Evolutionary conservation across 2,113 vertebrate genomes (phyloP), one percentile per base, ranked within the genome.

Genomic region (Gopherus evgoodei): DNA sequence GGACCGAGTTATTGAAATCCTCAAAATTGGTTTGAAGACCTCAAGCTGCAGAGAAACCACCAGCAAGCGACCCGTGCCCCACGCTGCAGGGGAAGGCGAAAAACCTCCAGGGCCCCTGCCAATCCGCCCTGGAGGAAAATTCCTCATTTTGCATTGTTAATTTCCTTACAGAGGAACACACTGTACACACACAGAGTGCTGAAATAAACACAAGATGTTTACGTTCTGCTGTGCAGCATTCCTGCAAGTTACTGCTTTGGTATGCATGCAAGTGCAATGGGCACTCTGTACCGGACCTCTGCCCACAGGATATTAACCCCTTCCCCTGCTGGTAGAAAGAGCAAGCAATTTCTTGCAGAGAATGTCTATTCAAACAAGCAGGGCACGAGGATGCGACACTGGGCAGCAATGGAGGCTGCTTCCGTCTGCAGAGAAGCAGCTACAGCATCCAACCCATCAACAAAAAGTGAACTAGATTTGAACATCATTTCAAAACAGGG

Each of bases 181-280:
- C 9, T 83, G 75, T 93, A 90, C 94, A 95, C 8, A 8, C 93
- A 93, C 31, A 59, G 42, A 57, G 84, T 52, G 14, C 95, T 59
- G 85, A 91, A 95, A 96, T 95, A 93, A 95, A 94, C 17, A 96
- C 81, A 96, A 97, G 96, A 97, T 96, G 96, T 94, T 97, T 96
- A 97, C 81, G 25, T 89, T 97, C 65, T 1, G 93, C 8, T 2
- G 87, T 97, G 95, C 98, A 96, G 96, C 97, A 97, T 97, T 98
- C 97, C 97, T 97, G 96, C 93, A 97, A 96, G 96, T 47, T 94
- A 93, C 96, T 94, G 90, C 95, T 96, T 89, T 95, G 86, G 96
- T 97, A 97, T 96, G 95, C 95, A 87, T 3, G 25, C 94, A 96
- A 75, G 22, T 96, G 98, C 97, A 98, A 98, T 97, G 96, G 95